A percentile compares a stretch with the other conserved stretches of the same genome.
These are phyloP conservation scores for Siniperca undulata DNA, from an alignment of 2,797 vertebrate genomes.

Conservation along the genomic window DNA sequence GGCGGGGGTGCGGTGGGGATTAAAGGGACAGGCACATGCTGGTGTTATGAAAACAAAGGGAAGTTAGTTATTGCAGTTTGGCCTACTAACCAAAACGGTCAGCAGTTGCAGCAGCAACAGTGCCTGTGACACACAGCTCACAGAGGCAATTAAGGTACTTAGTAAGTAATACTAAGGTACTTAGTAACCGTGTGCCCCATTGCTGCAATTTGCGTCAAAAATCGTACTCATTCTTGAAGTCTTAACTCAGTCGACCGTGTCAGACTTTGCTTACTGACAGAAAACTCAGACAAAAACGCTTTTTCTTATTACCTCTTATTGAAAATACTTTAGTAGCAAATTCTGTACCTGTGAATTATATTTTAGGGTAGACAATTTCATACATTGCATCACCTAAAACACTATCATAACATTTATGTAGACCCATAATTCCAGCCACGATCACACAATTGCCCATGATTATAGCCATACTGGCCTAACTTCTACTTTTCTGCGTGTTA, in stretches of 20 bases:
- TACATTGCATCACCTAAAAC: neutral
- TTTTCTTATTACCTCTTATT: neutral
- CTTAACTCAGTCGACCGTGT: too few relatives aligned
- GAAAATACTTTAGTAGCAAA: neutral
- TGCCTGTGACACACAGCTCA: too few relatives aligned
- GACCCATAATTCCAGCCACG: neutral
- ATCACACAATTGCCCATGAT: neutral
- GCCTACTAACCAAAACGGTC: too few relatives aligned
- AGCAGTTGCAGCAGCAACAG: too few relatives aligned
- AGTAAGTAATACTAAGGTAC: too few relatives aligned
- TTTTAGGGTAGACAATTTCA: constrained; percentile 1
- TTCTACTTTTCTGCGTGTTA: neutral
- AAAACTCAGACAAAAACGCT: neutral
- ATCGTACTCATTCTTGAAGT: too few relatives aligned
- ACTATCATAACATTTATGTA: neutral
- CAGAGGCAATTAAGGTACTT: too few relatives aligned
- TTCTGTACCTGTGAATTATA: neutral
- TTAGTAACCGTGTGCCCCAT: too few relatives aligned
- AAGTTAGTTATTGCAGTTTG: too few relatives aligned
- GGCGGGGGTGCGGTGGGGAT: neutral
- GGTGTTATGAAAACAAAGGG: neutral
- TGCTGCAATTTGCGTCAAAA: too few relatives aligned
- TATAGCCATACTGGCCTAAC: neutral
- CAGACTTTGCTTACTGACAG: neutral
- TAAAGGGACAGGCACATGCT: neutral